These are phyloP conservation scores for Reticulitermes speratus DNA, from an alignment of 1,140 invertebrate genomes.

Conservation along the genomic window DNA sequence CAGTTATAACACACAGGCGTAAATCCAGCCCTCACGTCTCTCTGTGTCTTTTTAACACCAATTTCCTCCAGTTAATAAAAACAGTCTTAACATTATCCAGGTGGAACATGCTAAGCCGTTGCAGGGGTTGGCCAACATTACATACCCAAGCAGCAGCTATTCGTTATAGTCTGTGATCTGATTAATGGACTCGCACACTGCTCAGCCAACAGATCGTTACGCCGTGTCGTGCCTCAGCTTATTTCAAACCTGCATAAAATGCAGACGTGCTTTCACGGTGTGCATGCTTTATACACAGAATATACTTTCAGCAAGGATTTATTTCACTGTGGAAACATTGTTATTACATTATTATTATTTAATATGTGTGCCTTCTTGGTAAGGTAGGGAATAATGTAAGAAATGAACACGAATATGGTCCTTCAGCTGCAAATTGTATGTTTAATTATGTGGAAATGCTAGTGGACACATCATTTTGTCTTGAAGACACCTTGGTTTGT, in stretches of 20 bases:
- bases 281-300: no score
- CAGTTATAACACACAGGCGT: neutral
- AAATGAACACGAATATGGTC: no score
- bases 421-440: no score
- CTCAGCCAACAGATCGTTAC: neutral
- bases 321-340: no score
- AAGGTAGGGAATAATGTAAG: no score
- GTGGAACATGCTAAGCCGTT: neutral
- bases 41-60: neutral
- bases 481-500: no score
- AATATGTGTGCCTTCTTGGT: no score
- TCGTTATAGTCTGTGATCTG: neutral
- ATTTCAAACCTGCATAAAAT: neutral
- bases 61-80: constrained; percentile 3
- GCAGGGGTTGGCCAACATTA: constrained; percentile 1
- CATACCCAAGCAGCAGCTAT: neutral
- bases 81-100: neutral
- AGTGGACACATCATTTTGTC: no score
- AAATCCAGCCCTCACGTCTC: neutral
- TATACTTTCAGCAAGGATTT: no score
- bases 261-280: neutral
- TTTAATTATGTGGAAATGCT: no score
- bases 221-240: neutral
- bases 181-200: neutral
- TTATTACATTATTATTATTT: no score